Evolutionary conservation across 2,888 invertebrate species (phyloP), one percentile per base, ranked within the genome.

Genomic region (Latheticus oryzae): DNA sequence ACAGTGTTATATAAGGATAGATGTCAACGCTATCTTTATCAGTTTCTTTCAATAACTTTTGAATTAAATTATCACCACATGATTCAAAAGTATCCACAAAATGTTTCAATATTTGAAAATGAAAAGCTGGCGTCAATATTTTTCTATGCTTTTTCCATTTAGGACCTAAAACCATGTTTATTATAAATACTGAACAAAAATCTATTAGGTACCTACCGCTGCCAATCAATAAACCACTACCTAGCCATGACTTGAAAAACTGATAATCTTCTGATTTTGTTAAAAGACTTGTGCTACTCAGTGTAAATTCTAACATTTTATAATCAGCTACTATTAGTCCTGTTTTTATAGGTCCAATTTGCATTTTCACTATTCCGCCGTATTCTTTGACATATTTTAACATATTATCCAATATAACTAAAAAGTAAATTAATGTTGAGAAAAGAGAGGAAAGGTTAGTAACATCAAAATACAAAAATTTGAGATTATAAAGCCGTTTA

Each of bases 91-190:
- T 26, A 7, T 33, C 24, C 11, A 48, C 19, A 9, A 48, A 48
- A n/a, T 33, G 35, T 13, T 48, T 37, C 15, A 48, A 35, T 8
- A 48, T 48, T 35, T 48, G 35, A 8, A 48, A 48, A 16, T 48
- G 48, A 21, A 48, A 48, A 7, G 48, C 48, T 15, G 48, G 48
- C 3, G 35, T 48, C n/a, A 48, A 24, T 9, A 48, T 37, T 23
- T 19, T 16, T 5, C 50, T 26, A 38, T 38, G 50, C 19, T 26
- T 37, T 19, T 38, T 50, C 50, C 50, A 50, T 19, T 50, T 50
- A 7, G 37, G 19, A 11, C 37, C 50, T 50, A 28, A 8, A 9
- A 23, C 28, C n/a, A 21, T 19, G n/a, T 21, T 8, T 11, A 19
- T 21, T 3, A 4, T 4, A 33, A 21, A 13, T 38, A 7, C 9